Conservation (phyloP, 2,888 invertebrate species). For the Quadroppia sp. region DNA sequence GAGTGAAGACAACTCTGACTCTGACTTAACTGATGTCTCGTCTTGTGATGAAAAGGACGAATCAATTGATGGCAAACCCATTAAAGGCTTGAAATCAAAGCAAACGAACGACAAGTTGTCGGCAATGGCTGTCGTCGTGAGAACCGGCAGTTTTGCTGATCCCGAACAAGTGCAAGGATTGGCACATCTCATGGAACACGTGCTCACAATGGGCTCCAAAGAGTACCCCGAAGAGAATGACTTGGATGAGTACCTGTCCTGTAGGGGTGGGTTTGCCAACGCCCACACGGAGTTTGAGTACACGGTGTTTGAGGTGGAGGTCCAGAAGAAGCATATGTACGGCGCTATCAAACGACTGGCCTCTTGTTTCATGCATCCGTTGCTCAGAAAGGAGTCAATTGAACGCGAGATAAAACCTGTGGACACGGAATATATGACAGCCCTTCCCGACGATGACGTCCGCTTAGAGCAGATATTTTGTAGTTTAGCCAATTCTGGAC, state of each 20-base stretch:
- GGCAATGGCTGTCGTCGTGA: conserved; percentile 37
- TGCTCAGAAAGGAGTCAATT: conserved; percentile 35
- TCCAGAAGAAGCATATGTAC: conserved; percentile 40
- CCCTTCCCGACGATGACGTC: conserved; percentile 34
- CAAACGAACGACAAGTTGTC: conserved; percentile 37
- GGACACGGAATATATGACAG: conserved; percentile 41
- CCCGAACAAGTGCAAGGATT: conserved; percentile 43
- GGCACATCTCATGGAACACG: conserved; percentile 45
- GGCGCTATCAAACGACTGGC: conserved; percentile 34
- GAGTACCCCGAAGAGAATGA: conserved; percentile 43
- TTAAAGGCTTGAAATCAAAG: conserved; percentile 1
- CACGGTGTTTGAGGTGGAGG: conserved; percentile 43
- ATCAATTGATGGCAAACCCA: not conserved
- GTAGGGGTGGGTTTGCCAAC: conserved; percentile 42
- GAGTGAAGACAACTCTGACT: not conserved
- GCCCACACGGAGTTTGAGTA: conserved; percentile 43
- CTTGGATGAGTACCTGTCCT: conserved; percentile 41
- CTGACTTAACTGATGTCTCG: conserved; percentile 24
- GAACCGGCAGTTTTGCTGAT: conserved; percentile 41
- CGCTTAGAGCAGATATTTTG: conserved; percentile 37
- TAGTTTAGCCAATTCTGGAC: conserved; percentile 30
- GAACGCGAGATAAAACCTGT: conserved; percentile 42
- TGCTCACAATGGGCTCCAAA: conserved; percentile 44
- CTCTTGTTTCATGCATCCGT: conserved; percentile 38
- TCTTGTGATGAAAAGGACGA: conserved; percentile 27